A percentile compares a stretch with the other conserved stretches of the same genome.
phyloP scores from a whole-genome alignment of 1,140 invertebrate genomes.

The Hyles vespertilio region DNA sequence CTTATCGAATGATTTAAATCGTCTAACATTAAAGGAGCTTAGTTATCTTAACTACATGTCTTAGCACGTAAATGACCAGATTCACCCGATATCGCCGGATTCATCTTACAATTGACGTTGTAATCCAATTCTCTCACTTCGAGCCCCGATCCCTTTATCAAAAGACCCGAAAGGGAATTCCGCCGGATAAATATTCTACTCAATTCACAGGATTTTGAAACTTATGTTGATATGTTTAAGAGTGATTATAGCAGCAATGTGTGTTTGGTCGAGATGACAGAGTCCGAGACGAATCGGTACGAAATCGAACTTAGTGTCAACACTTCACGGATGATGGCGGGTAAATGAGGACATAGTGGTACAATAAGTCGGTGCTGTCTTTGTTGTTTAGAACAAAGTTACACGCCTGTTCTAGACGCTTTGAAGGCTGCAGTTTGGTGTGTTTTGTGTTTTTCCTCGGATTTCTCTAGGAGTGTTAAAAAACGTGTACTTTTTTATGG shows the following conservation, averaged over 20 bases:
- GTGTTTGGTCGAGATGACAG: slow-evolving; percentile 23
- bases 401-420: slow-evolving; percentile 1
- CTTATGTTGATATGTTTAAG: not conserved
- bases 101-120: slow-evolving; percentile 8
- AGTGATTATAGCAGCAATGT: not conserved
- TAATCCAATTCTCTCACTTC: slow-evolving; percentile 13
- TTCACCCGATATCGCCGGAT: not conserved
- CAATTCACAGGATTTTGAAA: not conserved
- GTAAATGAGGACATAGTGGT: slow-evolving; percentile 36
- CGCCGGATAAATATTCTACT: not conserved
- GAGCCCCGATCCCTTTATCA: slow-evolving; percentile 4
- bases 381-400: slow-evolving; percentile 27
- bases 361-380: slow-evolving; percentile 35
- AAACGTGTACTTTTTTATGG: too few relatives aligned
- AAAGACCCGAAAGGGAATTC: slow-evolving; percentile 11
- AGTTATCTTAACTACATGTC: too few relatives aligned
- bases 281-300: slow-evolving; percentile 42
- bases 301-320: slow-evolving; percentile 64
- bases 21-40: not conserved
- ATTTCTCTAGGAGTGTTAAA: too few relatives aligned
- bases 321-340: slow-evolving; percentile 43
- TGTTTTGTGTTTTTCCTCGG: too few relatives aligned
- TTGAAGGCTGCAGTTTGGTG: too few relatives aligned
- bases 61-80: too few relatives aligned
- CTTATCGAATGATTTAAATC: too few relatives aligned